phyloP scores from a whole-genome alignment of 1,140 invertebrate genomes.

The Elysia chlorotica region DNA sequence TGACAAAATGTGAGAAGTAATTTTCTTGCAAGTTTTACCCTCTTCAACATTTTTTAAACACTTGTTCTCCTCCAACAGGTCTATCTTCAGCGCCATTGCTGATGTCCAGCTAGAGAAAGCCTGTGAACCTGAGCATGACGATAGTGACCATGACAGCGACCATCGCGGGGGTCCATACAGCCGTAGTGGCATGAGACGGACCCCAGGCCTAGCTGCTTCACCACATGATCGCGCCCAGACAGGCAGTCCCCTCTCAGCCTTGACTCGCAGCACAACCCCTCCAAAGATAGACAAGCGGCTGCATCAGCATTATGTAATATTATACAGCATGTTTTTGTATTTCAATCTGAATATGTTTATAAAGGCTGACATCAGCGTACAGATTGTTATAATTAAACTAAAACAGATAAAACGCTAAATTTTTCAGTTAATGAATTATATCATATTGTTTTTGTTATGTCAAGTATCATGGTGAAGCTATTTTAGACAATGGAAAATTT shows the following conservation, averaged over 20 bases:
- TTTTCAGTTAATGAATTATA: too few relatives aligned
- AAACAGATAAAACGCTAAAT: too few relatives aligned
- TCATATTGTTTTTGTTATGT: too few relatives aligned
- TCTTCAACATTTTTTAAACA: background rate
- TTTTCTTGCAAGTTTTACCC: background rate
- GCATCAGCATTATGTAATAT: constrained; percentile 53
- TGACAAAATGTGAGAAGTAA: background rate
- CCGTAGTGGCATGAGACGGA: constrained; percentile 36
- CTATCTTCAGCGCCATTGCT: constrained; percentile 53
- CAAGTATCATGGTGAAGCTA: too few relatives aligned
- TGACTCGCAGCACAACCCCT: constrained; percentile 38
- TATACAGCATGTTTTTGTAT: background rate
- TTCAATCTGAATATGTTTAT: too few relatives aligned
- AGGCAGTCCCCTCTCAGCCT: constrained; percentile 36
- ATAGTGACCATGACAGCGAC: constrained; percentile 19
- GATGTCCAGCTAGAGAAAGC: constrained; percentile 56
- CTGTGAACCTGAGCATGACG: constrained; percentile 19
- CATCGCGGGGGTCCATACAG: constrained; percentile 30
- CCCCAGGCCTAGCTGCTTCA: constrained; percentile 30
- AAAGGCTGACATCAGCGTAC: too few relatives aligned
- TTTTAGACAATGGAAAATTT: too few relatives aligned
- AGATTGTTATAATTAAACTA: too few relatives aligned
- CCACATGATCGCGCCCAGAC: constrained; percentile 32
- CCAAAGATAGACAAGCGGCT: constrained; percentile 57
- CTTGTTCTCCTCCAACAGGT: constrained; percentile 35